Percentiles rank a stretch among this genome's conserved stretches.
Conservation (phyloP, 2,797 vertebrate species). For the Melanotaenia maccullochi region DNA sequence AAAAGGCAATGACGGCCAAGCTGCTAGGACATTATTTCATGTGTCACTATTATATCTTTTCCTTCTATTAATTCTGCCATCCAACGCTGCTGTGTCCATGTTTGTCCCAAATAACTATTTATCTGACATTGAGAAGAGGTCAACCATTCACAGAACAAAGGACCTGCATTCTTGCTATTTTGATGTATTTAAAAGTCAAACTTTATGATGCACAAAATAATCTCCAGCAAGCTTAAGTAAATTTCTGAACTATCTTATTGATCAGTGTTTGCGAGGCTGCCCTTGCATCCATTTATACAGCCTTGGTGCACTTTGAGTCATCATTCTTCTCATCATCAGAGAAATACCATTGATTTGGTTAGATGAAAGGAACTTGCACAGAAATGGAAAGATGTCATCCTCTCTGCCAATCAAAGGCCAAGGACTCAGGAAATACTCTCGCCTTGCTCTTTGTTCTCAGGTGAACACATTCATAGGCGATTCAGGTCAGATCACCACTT, state of each 20-base stretch:
- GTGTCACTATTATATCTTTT: slow-evolving; percentile 30
- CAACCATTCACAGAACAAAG: background rate
- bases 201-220: slow-evolving; percentile 9
- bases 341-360: slow-evolving; percentile 59
- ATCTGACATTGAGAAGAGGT: slow-evolving; percentile 39
- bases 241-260: slow-evolving; percentile 64
- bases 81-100: slow-evolving; percentile 18
- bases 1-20: slow-evolving; percentile 4
- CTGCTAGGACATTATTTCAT: slow-evolving; percentile 40
- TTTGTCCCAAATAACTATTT: slow-evolving; percentile 32
- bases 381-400: slow-evolving; percentile 36
- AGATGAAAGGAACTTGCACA: slow-evolving; percentile 60
- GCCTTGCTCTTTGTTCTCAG: slow-evolving; percentile 6
- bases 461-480: slow-evolving; percentile 13
- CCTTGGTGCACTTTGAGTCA: slow-evolving; percentile 45
- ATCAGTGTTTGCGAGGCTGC: slow-evolving; percentile 51
- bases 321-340: slow-evolving; percentile 64
- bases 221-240: slow-evolving; percentile 25
- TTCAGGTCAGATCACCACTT: background rate
- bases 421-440: slow-evolving; percentile 26
- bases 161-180: slow-evolving; percentile 8
- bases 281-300: slow-evolving; percentile 44
- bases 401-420: slow-evolving; percentile 51
- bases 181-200: slow-evolving; percentile 11
- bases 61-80: slow-evolving; percentile 12